Percentiles rank a stretch among this genome's conserved stretches.
These are phyloP conservation scores for Muntiacus muntjak DNA, from an alignment of 2,113 vertebrate genomes.

Conservation along the genomic window DNA sequence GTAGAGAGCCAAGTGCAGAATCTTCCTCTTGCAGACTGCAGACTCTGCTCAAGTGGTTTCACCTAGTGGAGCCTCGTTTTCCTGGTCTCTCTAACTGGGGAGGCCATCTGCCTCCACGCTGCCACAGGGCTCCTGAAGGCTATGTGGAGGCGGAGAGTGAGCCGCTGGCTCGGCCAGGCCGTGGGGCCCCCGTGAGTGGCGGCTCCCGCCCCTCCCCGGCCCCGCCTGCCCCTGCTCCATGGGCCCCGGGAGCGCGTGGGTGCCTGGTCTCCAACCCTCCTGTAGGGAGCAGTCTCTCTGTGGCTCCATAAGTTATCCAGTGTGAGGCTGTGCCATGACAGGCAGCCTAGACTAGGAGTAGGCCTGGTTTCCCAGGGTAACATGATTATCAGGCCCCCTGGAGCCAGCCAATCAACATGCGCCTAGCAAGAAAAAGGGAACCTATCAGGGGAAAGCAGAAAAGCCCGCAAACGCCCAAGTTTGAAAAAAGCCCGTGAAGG, in stretches of 20 bases:
- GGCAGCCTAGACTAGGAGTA: too few relatives aligned
- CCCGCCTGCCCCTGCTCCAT: neutral
- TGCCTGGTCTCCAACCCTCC: accelerated
- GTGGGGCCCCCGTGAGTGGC: accelerated
- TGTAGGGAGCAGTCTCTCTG: accelerated
- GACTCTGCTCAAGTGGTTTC: neutral
- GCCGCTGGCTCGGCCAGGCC: neutral
- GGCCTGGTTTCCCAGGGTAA: too few relatives aligned
- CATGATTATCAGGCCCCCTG: too few relatives aligned
- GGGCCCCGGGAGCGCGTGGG: neutral
- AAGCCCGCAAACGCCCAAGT: too few relatives aligned
- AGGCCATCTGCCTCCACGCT: accelerated
- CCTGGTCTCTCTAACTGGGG: neutral
- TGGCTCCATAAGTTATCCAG: neutral
- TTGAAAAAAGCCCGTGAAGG: too few relatives aligned
- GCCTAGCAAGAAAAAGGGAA: too few relatives aligned
- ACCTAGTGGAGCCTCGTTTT: accelerated
- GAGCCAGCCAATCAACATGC: too few relatives aligned
- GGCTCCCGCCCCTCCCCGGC: neutral
- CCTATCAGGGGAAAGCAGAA: too few relatives aligned
- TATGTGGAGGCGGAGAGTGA: accelerated
- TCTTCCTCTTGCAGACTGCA: accelerated
- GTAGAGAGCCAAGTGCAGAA: neutral
- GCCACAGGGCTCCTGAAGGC: neutral
- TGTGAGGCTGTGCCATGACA: too few relatives aligned